Evolutionary conservation across 1,140 invertebrate species (phyloP).

Genomic region (Hylaeus volcanicus): DNA sequence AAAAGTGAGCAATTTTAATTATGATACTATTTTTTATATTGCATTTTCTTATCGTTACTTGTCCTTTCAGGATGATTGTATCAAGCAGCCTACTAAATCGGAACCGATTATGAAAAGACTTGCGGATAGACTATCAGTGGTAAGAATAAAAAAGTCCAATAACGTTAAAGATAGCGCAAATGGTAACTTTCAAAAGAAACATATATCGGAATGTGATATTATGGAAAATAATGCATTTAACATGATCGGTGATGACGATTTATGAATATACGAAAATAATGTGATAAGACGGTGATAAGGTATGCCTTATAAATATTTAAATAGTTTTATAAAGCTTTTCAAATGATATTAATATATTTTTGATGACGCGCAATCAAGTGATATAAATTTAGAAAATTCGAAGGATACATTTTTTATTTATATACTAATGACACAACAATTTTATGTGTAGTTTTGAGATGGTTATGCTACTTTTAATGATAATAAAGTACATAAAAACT

Average conservation of each 20-base stretch:
- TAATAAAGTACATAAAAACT: slow-evolving; percentile 24
- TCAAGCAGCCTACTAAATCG: slow-evolving; percentile 63
- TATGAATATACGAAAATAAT: slow-evolving; percentile 79
- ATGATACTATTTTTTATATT: not conserved
- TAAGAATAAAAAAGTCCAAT: slow-evolving; percentile 73
- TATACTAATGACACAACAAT: not conserved
- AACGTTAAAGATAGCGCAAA: slow-evolving; percentile 76
- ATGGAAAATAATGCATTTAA: slow-evolving; percentile 94
- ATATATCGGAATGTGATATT: slow-evolving; percentile 84
- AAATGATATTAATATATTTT: slow-evolving; percentile 33
- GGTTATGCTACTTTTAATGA: slow-evolving; percentile 15
- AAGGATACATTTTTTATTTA: not conserved
- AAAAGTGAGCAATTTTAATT: slow-evolving; percentile 46
- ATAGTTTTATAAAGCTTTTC: slow-evolving; percentile 17
- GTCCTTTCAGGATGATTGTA: slow-evolving; percentile 12
- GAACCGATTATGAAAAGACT: slow-evolving; percentile 79
- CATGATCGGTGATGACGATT: slow-evolving; percentile 94
- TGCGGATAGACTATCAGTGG: slow-evolving; percentile 75
- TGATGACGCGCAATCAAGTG: not conserved
- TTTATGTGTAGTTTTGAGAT: not conserved
- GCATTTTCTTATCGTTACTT: slow-evolving; percentile 13
- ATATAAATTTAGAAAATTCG: slow-evolving; percentile 4
- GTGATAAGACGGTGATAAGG: not conserved
- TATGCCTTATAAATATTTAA: slow-evolving; percentile 30
- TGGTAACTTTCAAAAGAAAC: slow-evolving; percentile 83